phyloP scores from a whole-genome alignment of 2,888 invertebrate species.

The Rhamnusium bicolor region DNA sequence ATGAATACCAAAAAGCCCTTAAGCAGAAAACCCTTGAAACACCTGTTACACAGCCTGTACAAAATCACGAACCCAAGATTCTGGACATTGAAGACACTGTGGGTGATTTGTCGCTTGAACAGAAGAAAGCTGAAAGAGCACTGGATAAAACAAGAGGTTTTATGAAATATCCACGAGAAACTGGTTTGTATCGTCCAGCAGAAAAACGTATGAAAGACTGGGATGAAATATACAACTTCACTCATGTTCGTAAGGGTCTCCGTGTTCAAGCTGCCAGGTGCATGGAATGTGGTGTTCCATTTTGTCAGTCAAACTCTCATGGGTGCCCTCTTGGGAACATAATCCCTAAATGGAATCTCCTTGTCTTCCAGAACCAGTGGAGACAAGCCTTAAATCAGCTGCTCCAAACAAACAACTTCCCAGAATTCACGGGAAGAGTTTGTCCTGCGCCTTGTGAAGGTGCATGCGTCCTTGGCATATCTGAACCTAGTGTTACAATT shows the following conservation, averaged over 20 bases:
- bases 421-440: constrained; percentile 81
- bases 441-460: constrained; percentile 99
- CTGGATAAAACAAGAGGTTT: constrained; percentile 91
- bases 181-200: constrained; percentile 87
- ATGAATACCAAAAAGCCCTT: constrained; percentile 94
- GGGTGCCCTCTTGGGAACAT: constrained; percentile 99
- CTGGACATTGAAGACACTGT: constrained; percentile 92
- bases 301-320: constrained; percentile 92
- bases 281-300: constrained; percentile 99
- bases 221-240: constrained; percentile 95
- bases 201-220: constrained; percentile 92
- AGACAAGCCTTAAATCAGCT: constrained; percentile 93
- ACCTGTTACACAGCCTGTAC: constrained; percentile 47
- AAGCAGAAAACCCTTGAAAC: constrained; percentile 74
- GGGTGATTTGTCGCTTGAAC: constrained; percentile 83
- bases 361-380: constrained; percentile 96
- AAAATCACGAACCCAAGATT: constrained; percentile 68
- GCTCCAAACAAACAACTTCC: constrained; percentile 98
- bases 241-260: constrained; percentile 90
- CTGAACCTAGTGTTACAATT: constrained; percentile 97
- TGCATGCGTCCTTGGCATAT: constrained; percentile 92
- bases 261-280: constrained; percentile 94
- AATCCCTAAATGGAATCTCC: constrained; percentile 99
- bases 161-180: constrained; percentile 95
- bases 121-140: constrained; percentile 86